Conservation (phyloP, 1,140 invertebrate species). For the Orussus abietinus region DNA sequence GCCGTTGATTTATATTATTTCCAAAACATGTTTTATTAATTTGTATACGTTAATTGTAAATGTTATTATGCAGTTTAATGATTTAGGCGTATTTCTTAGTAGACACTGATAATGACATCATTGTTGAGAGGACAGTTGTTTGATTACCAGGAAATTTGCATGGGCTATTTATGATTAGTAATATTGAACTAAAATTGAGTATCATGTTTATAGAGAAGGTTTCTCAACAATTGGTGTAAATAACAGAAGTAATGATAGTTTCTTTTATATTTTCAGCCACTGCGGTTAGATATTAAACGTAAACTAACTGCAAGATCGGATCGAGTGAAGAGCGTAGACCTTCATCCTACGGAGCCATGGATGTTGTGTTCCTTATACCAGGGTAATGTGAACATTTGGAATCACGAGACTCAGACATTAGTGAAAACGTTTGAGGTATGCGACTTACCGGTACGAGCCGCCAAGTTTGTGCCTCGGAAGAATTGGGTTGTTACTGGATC, state of each 20-base stretch:
- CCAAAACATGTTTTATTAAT: too few species aligned
- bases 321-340: constrained; percentile 95
- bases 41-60: too few species aligned
- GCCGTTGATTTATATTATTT: too few species aligned
- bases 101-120: neutral
- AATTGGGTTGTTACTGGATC: constrained; percentile 99
- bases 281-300: constrained; percentile 96
- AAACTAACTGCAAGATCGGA: constrained; percentile 96
- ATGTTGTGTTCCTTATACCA: constrained; percentile 97
- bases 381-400: constrained; percentile 99
- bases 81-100: neutral
- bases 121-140: neutral
- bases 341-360: constrained; percentile 97
- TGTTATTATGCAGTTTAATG: too few species aligned
- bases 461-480: constrained; percentile 94
- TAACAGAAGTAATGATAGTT: neutral
- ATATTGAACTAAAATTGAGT: neutral
- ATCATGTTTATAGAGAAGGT: neutral
- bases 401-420: constrained; percentile 89
- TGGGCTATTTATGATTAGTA: neutral
- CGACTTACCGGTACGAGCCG: constrained; percentile 91
- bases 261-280: constrained; percentile 63
- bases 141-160: neutral
- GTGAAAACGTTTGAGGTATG: constrained; percentile 96
- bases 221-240: neutral